Base-by-base conservation (phyloP, 2,113 vertebrate genomes). In the Natator depressus region DNA sequence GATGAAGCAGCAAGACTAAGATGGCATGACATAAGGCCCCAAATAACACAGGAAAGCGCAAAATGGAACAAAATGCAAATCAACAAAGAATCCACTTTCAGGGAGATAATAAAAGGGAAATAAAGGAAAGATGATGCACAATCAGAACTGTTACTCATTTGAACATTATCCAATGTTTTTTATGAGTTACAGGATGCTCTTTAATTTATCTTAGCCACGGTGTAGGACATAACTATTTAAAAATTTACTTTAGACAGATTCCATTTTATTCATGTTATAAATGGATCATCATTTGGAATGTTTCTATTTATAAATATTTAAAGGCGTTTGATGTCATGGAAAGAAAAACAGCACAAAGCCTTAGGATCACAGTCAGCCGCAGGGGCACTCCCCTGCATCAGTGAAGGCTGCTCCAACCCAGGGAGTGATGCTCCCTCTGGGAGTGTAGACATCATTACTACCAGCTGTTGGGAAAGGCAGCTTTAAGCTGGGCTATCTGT, bases 251-350 rank as follows among this genome's bases (percentile, higher is more conserved):
- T 76, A 85, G 72, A 95, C 55, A 86, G 35, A 75, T 84, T 72
- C 22, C 17, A 89, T 92, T 96, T 95, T 95, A 91, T 95, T 95
- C 90, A 85, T 46, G 24, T 80, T 95, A 93, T 92, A 95, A 93
- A 95, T 93, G 94, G 83, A 95, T 59, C 5, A 89, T 51, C 0
- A 89, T 91, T 35, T 95, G 91, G 85, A n/a, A 93, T 84, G 62
- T 49, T 95, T 79, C 89, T 95, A 11, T 85, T 89, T 85, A 89
- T 95, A 87, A 92, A 95, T 96, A 84, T 90, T 94, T 89, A 47
- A 93, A 91, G n/a, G 54, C 57, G 3, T 24, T 24, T 55, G 54
- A 22, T 82, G 35, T 82, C 62, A 78, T 89, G 88, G 87, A 94
- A 89, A 80, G 75, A 92, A 93, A 19, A 96, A 94, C 53, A 88